Percentiles rank a stretch among this genome's conserved stretches.
These are phyloP conservation scores for Drosophila histrio DNA, from an alignment of 2,888 invertebrate genomes.

Conservation along the genomic window DNA sequence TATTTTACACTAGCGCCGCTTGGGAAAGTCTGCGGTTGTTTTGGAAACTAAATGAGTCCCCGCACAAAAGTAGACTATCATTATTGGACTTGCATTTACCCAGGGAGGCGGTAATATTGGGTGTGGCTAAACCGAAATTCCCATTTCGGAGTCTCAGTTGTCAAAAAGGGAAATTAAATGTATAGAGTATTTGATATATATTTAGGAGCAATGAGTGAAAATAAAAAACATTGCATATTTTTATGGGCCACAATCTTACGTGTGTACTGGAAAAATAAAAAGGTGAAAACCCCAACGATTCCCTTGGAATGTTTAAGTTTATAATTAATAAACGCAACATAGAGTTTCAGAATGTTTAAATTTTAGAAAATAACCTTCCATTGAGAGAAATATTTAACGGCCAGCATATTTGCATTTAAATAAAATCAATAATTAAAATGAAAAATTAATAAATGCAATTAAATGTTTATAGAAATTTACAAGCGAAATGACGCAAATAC, in stretches of 20 bases:
- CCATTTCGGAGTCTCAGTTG: not conserved
- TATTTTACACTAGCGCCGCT: constrained; percentile 23
- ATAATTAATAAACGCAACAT: not conserved
- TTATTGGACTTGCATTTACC: not conserved
- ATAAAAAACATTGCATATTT: constrained; percentile 31
- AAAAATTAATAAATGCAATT: not conserved
- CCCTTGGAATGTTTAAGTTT: not conserved
- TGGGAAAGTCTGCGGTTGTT: constrained; percentile 1
- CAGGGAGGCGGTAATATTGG: not conserved
- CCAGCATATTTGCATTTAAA: constrained; percentile 9
- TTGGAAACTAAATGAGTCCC: constrained; percentile 6
- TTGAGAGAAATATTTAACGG: not conserved
- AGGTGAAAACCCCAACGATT: not conserved
- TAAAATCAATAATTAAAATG: not conserved
- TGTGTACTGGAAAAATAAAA: not conserved
- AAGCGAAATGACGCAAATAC: constrained; percentile 21
- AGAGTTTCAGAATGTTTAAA: constrained; percentile 17
- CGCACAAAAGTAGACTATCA: constrained; percentile 54
- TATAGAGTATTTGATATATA: not conserved
- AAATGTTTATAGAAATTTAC: constrained; percentile 19
- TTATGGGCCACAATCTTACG: not conserved
- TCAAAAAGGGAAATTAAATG: not conserved
- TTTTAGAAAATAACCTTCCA: not conserved
- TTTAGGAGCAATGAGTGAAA: not conserved
- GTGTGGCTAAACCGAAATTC: not conserved